Conservation (phyloP, 2,113 vertebrate genomes). For the Myotis davidii region DNA sequence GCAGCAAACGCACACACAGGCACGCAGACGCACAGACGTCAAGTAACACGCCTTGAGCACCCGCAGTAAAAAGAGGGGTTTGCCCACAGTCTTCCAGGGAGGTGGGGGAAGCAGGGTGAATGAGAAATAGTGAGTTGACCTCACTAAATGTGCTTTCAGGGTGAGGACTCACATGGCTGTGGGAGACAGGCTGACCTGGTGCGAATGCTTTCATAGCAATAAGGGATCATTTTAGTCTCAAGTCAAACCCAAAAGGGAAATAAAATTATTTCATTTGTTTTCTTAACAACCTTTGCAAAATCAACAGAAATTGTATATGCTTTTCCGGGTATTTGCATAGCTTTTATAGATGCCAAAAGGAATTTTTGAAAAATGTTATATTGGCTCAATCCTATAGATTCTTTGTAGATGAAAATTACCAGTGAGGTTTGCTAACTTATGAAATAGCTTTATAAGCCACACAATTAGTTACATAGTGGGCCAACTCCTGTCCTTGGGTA, state of each 20-base stretch:
- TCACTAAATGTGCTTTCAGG: neutral
- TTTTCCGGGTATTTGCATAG: neutral
- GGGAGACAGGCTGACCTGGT: neutral
- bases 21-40: slow-evolving; percentile 11
- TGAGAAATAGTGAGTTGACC: neutral
- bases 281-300: slow-evolving; percentile 20
- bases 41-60: neutral
- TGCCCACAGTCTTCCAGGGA: neutral
- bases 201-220: neutral
- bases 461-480: neutral
- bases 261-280: neutral
- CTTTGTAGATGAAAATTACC: neutral
- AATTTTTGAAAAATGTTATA: slow-evolving; percentile 29
- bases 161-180: neutral
- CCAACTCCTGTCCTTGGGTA: neutral
- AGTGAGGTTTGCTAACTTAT: neutral
- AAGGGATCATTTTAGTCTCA: neutral
- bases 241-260: neutral
- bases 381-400: neutral
- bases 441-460: neutral
- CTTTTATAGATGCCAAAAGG: neutral
- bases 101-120: neutral
- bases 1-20: slow-evolving; percentile 11
- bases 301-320: neutral
- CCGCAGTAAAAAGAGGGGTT: neutral